Evolutionary conservation across 2,888 invertebrate species (phyloP), one percentile per base, ranked within the genome.

Genomic region (Nomada ferruginata): DNA sequence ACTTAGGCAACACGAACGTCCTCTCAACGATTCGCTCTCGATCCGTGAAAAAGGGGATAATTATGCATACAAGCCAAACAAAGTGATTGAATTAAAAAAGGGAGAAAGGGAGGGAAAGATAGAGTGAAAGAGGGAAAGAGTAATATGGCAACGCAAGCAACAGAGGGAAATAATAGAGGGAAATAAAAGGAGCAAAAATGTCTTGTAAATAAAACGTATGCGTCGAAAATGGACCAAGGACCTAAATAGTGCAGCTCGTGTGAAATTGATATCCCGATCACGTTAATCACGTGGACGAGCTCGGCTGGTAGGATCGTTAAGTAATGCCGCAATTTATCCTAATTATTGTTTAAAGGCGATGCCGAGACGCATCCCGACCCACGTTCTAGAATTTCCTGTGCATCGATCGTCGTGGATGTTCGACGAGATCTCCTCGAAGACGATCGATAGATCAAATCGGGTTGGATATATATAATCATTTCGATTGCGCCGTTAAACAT

Each of bases 181-280:
- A 71, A 57, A 71, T 36, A 81, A 81, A 79, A 76, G 71, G 71
- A 72, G 73, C 82, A 76, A 82, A 63, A 71, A 76, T 73, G 69
- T 76, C 76, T 84, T 90, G 90, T 90, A 89, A 85, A 90, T 90
- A 90, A 73, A 90, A 88, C 79, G 86, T 87, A 88, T 89, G 90
- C 86, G 90, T 90, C 89, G 86, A 89, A 90, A 90, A 90, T 89
- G 90, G 90, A 90, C 90, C 90, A 90, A 90, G 87, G 88, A 86
- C 89, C 83, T 89, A 87, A 85, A 87, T 90, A 90, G 90, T 83
- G 84, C 85, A 84, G 87, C 85, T 86, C 85, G 86, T 86, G 86
- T 88, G 85, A 87, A 87, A 86, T 88, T 81, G 85, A 88, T 78
- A 79, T 26, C 85, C 85, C 82, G 79, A 80, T 75, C 77, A 82